Conservation (phyloP, 2,113 vertebrate genomes). For the Rhadina sibilatrix region DNA sequence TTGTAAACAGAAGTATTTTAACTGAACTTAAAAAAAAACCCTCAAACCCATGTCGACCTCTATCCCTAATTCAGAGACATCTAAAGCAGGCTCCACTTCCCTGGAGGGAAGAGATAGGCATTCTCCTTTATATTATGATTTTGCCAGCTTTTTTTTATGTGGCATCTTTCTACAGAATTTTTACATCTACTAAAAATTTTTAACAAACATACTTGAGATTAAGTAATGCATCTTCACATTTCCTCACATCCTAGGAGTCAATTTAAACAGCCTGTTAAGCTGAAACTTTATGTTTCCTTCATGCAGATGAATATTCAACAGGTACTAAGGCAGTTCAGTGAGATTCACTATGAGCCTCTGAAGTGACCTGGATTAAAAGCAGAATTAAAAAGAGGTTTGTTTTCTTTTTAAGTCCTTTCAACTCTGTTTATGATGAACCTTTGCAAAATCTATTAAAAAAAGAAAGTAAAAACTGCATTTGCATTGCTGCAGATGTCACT, state of each 20-base stretch:
- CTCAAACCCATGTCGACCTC: not conserved
- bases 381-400: not conserved
- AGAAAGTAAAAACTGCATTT: not conserved
- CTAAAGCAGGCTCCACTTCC: not conserved
- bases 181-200: not conserved
- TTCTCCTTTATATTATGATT: not conserved
- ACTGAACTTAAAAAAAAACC: not conserved
- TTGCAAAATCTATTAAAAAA: not conserved
- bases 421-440: not conserved
- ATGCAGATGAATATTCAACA: not conserved
- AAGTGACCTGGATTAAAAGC: not conserved
- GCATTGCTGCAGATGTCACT: not conserved
- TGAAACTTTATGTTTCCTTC: not conserved
- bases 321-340: not conserved
- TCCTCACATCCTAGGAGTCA: not conserved
- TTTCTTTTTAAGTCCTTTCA: not conserved
- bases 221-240: not conserved
- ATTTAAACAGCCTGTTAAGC: not conserved
- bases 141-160: not conserved
- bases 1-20: not conserved
- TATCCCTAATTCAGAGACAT: not conserved
- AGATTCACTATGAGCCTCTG: not conserved
- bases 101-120: not conserved
- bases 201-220: not conserved
- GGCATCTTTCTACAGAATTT: not conserved